A percentile compares a stretch with the other conserved stretches of the same genome.
Conservation (phyloP, 2,797 vertebrate genomes). For the Enteromius anoplus region DNA sequence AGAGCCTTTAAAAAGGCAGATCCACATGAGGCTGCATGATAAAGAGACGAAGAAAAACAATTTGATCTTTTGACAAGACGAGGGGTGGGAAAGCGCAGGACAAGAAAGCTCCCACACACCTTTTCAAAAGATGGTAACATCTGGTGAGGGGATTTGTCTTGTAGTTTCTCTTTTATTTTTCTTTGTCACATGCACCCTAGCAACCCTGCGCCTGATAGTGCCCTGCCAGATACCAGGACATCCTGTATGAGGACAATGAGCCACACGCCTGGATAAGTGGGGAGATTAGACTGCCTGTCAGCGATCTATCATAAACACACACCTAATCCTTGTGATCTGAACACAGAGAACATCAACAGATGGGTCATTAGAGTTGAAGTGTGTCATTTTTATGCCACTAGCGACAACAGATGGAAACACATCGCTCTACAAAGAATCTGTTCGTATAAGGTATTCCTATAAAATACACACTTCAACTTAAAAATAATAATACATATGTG, state of each 20-base stretch:
- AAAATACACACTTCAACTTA: neutral
- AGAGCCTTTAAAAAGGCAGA: conserved; percentile 54
- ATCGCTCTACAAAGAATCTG: neutral
- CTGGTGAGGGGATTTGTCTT: conserved; percentile 72
- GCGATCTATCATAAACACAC: conserved; percentile 10
- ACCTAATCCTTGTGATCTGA: conserved; percentile 8
- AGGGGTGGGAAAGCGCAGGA: conserved; percentile 61
- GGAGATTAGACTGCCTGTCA: conserved; percentile 32
- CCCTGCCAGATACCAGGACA: conserved; percentile 76
- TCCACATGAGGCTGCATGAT: conserved; percentile 56
- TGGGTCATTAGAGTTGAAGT: neutral
- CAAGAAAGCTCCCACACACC: conserved; percentile 63
- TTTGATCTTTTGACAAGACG: conserved; percentile 55
- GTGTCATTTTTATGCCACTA: neutral
- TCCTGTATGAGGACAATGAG: conserved; percentile 72
- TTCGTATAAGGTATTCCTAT: neutral
- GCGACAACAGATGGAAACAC: neutral
- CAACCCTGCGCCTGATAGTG: conserved; percentile 45
- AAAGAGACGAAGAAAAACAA: conserved; percentile 64
- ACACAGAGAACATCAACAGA: neutral
- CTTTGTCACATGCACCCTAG: conserved; percentile 44
- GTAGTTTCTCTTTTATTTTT: conserved; percentile 55
- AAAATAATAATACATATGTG: no score
- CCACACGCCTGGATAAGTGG: conserved; percentile 51
- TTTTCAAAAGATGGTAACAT: conserved; percentile 72